phyloP scores from a whole-genome alignment of 2,113 vertebrate species.

The Heterotilapia buettikoferi region DNA sequence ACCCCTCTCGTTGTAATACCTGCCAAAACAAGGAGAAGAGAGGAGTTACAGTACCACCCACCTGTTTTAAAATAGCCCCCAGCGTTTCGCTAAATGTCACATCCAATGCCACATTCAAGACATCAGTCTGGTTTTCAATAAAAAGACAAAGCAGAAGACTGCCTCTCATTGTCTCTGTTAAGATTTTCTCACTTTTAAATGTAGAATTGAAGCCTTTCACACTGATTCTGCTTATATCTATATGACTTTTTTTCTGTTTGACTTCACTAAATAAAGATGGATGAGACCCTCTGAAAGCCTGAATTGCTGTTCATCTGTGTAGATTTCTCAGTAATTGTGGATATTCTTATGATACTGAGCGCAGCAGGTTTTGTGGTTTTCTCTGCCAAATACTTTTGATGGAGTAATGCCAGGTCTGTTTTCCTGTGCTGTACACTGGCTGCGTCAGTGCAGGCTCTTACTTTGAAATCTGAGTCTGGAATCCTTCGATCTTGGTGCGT shows the following conservation, averaged over 20 bases:
- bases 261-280: not conserved
- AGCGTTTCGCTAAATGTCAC: not conserved
- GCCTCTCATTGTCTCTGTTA: not conserved
- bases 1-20: constrained; percentile 85
- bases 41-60: not conserved
- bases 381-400: not conserved
- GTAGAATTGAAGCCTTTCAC: not conserved
- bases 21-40: constrained; percentile 25
- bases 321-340: not conserved
- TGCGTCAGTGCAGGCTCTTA: constrained; percentile 49
- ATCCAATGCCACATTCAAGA: not conserved
- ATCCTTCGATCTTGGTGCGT: constrained; percentile 84
- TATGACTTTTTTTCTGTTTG: not conserved
- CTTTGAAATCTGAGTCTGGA: constrained; percentile 87
- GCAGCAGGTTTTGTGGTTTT: not conserved
- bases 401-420: not conserved
- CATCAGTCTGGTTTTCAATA: not conserved
- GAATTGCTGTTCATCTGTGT: not conserved
- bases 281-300: not conserved
- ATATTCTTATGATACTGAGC: not conserved
- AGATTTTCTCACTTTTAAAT: not conserved
- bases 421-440: not conserved
- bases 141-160: not conserved
- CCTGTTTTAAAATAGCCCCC: not conserved
- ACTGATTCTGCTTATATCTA: not conserved